Base-by-base conservation (phyloP, 2,113 vertebrate genomes). In the Guaruba guarouba region DNA sequence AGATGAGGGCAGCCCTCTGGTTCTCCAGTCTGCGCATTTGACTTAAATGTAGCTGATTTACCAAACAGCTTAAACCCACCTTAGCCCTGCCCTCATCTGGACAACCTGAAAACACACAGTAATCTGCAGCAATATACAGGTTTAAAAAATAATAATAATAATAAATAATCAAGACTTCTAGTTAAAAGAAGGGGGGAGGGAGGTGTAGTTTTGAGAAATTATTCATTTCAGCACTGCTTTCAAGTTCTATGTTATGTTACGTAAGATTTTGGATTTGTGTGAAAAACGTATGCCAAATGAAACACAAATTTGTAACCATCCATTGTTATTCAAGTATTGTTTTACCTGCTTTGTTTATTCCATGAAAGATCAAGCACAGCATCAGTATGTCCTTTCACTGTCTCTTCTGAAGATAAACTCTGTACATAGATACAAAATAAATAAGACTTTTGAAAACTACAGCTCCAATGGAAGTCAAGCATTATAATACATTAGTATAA, bases 331-430 rank as follows among this genome's bases (percentile, higher is more conserved):
- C 15, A 63, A 84, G 7, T 33, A 6, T 48, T 83, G 31, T 78
- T 94, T 97, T 97, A 99, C 99, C 99, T 98, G 96, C 98, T 96
- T 77, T 99, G 96, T 87, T 97, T 99, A 97, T 99, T 99, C 99
- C 99, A 99, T 9, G 99, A 99, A 46, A 99, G 97, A 95, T 99
- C 99, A 81, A 99, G 97, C 39, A 99, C 98, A 49, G 99, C 99
- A 86, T 99, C 99, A 1, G 98, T 97, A 73, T 99, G 99, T 11
- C 99, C 99, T 68, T 99, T 98, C 2, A 91, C 84, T 9, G 97
- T 83, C 43, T 39, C 95, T 63, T 99, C 98, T 29, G 98, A 97
- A 57, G 97, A 95, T 35, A 95, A 96, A 80, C 96, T 97, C 99
- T 99, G 96, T 24, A 95, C 6, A 29, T 23, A 88, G 41, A 96